Conservation (phyloP, 2,888 invertebrate species). For the Siphonodentalium dalli region DNA sequence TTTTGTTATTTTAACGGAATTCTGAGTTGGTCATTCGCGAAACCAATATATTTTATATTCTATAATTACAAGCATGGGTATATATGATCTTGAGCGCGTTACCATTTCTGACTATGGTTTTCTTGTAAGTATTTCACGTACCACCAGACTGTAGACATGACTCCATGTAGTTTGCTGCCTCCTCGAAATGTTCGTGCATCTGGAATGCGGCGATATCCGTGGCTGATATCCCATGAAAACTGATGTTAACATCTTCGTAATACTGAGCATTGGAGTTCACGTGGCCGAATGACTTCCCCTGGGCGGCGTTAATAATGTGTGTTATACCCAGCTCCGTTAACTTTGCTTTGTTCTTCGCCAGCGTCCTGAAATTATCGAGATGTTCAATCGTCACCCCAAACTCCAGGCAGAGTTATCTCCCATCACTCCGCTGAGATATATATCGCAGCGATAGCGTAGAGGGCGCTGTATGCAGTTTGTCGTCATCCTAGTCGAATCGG, state of each 20-base stretch:
- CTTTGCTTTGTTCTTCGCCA: slow-evolving; percentile 80
- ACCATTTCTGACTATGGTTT: no score
- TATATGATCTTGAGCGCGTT: no score
- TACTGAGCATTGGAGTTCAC: slow-evolving; percentile 79
- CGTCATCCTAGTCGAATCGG: no score
- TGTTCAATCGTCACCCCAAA: no score
- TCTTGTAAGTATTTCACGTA: slow-evolving; percentile 27
- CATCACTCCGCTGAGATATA: no score
- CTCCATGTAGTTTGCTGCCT: slow-evolving; percentile 82
- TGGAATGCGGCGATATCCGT: slow-evolving; percentile 80
- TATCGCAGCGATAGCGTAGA: no score
- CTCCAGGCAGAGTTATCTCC: no score
- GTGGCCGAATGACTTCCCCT: slow-evolving; percentile 74
- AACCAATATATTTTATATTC: no score
- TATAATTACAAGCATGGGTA: no score
- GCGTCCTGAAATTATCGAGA: slow-evolving; percentile 74
- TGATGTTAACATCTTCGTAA: slow-evolving; percentile 76
- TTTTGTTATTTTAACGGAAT: no score
- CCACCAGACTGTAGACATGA: slow-evolving; percentile 67
- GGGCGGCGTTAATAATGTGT: slow-evolving; percentile 85
- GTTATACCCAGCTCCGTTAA: slow-evolving; percentile 80
- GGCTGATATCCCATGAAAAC: slow-evolving; percentile 81
- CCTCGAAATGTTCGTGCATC: slow-evolving; percentile 81
- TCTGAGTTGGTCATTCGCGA: no score
- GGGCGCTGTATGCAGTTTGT: no score